Percentiles rank a stretch among this genome's conserved stretches.
Conservation (phyloP, 2,888 invertebrate genomes). For the Steinernema carpocapsae region DNA sequence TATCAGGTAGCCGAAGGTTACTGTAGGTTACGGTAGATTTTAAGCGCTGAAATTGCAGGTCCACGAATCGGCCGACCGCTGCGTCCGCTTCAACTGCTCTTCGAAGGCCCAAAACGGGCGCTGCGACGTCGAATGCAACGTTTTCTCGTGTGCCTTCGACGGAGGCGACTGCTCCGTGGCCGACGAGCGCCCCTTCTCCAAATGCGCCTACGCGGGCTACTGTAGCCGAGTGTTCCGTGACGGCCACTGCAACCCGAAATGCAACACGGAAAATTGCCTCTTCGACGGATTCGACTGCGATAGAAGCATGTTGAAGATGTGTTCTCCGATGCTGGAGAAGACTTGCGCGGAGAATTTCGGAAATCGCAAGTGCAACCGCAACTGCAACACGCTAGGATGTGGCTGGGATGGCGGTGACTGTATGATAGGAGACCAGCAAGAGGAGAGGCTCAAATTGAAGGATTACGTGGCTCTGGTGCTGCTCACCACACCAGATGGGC, state of each 20-base stretch:
- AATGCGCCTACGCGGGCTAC: conserved; percentile 55
- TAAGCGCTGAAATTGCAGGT: background rate
- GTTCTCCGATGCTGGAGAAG: conserved; percentile 37
- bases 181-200: conserved; percentile 50
- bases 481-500: background rate
- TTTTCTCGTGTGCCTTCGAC: conserved; percentile 95
- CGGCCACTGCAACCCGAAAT: conserved; percentile 70
- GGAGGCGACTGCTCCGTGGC: conserved; percentile 78
- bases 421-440: background rate
- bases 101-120: conserved; percentile 86
- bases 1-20: background rate
- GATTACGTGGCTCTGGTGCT: background rate
- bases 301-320: conserved; percentile 61
- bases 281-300: conserved; percentile 95
- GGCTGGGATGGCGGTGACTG: conserved; percentile 94
- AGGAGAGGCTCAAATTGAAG: background rate
- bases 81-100: conserved; percentile 51
- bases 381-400: conserved; percentile 78
- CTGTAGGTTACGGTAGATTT: background rate
- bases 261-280: conserved; percentile 91
- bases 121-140: conserved; percentile 94
- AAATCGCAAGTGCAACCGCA: conserved; percentile 90
- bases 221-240: conserved; percentile 73
- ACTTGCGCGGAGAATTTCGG: conserved; percentile 78
- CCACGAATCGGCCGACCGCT: conserved; percentile 69